Base-by-base conservation (phyloP, 2,888 invertebrate species). In the Drosophila leonis region DNA sequence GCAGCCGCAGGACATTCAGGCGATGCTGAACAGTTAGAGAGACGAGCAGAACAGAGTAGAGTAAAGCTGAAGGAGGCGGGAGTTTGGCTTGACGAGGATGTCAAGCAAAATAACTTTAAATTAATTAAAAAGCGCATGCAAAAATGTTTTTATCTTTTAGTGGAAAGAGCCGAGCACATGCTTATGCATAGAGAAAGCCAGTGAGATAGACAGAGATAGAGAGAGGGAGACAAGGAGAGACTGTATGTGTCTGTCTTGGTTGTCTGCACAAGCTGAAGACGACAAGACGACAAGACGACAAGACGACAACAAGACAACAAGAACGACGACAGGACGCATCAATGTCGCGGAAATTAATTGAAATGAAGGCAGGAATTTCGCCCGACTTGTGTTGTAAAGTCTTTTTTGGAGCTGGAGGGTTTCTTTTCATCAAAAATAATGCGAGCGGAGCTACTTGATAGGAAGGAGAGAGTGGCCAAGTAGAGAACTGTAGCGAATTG, bases 341-440 rank as follows among this genome's bases (percentile, higher is more conserved):
- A 89, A 87, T 85, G 89, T 85, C 76, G 88, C 72, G 84, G 73
- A 89, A 85, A 85, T 85, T 89, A 85, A 87, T 89, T 89, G 89
- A 85, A 85, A 85, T 77, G 89, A 83, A 83, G 81, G 83, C 78
- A 65, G 70, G 67, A 72, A 83, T 74, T 80, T 75, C 73, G 63
- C 59, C 37, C 64, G 75, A 72, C 80, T 71, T 55, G 41, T 46
- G 72, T 52, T 64, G 44, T 31, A 33, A 68, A 65, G 57, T 68
- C 67, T 48, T 71, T 33, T 46, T 51, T 56, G 51, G 29, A 60
- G 44, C 68, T 59, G 20, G 35, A 15, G 27, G 24, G 46, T 24
- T 44, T 46, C 27, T 35, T 54, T 39, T 54, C 69, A 8, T 7
- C 13, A 46, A 27, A 46, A 46, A 9, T 46, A 15, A 27, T 27